These are phyloP conservation scores for Physeter macrocephalus DNA, from an alignment of 2,113 vertebrate genomes.

Conservation along the genomic window DNA sequence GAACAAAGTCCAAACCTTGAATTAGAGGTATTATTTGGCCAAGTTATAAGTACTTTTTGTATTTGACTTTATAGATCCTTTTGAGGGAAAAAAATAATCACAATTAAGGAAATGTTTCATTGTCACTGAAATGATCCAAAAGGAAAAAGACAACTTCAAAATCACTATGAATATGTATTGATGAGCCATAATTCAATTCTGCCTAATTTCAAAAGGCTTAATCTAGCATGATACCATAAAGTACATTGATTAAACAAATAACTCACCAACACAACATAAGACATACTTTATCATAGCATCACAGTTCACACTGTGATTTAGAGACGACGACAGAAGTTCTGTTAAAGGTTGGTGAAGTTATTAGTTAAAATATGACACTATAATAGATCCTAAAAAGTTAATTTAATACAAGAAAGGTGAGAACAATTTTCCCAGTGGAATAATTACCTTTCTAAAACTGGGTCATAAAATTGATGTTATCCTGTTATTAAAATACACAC, in stretches of 20 bases:
- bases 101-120: conserved; percentile 20
- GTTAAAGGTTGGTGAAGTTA: not conserved
- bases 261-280: not conserved
- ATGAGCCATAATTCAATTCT: not conserved
- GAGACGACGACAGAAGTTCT: not conserved
- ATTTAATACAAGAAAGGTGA: not conserved
- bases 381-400: not conserved
- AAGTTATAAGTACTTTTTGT: not conserved
- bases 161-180: not conserved
- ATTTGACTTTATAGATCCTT: not conserved
- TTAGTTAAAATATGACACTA: conserved; percentile 2
- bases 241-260: conserved; percentile 13
- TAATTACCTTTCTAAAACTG: not conserved
- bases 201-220: not conserved
- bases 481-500: conserved; percentile 11
- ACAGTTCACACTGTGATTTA: not conserved
- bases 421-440: conserved; percentile 24
- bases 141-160: conserved; percentile 42
- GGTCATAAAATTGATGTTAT: conserved; percentile 18
- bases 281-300: not conserved
- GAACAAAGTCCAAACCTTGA: not conserved
- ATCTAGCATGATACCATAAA: conserved; percentile 20
- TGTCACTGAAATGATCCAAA: not conserved
- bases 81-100: not conserved
- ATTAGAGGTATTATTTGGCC: not conserved